Evolutionary conservation across 2,888 invertebrate species (phyloP).

Genomic region (Tethea ocularis): DNA sequence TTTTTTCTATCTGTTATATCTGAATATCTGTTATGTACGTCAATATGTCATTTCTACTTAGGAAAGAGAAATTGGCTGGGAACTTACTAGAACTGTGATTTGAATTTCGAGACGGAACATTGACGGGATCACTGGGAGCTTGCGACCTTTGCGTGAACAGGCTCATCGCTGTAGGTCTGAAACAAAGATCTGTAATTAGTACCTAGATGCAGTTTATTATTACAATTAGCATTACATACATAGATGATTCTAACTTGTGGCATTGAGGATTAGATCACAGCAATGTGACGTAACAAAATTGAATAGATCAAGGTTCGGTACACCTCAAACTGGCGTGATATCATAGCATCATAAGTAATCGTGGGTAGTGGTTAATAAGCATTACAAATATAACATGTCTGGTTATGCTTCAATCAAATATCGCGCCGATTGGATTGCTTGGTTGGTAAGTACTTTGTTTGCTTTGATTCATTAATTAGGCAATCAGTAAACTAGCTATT

Average conservation of each 20-base stretch:
- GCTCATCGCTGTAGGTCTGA: constrained; percentile 86
- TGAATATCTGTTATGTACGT: too few species aligned
- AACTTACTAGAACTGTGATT: constrained; percentile 61
- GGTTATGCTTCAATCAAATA: not conserved
- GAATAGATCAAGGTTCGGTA: constrained; percentile 7
- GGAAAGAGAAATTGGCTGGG: not conserved
- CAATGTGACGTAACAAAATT: not conserved
- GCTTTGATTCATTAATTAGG: not conserved
- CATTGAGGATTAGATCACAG: constrained; percentile 9
- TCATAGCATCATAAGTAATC: constrained; percentile 5
- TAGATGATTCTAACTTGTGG: not conserved
- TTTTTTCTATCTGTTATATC: too few species aligned
- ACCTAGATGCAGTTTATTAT: not conserved
- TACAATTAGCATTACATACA: constrained; percentile 2
- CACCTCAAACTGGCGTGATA: not conserved
- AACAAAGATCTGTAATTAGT: constrained; percentile 21
- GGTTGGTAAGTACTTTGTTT: not conserved
- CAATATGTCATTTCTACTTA: too few species aligned
- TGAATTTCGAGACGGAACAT: constrained; percentile 80
- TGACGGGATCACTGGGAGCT: constrained; percentile 85
- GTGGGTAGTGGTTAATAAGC: not conserved
- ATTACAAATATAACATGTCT: not conserved
- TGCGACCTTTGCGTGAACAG: constrained; percentile 85
- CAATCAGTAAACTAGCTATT: not conserved
- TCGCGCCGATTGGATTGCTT: not conserved